Base-by-base conservation (phyloP, 2,797 vertebrate species). In the Macrochelys suwanniensis region DNA sequence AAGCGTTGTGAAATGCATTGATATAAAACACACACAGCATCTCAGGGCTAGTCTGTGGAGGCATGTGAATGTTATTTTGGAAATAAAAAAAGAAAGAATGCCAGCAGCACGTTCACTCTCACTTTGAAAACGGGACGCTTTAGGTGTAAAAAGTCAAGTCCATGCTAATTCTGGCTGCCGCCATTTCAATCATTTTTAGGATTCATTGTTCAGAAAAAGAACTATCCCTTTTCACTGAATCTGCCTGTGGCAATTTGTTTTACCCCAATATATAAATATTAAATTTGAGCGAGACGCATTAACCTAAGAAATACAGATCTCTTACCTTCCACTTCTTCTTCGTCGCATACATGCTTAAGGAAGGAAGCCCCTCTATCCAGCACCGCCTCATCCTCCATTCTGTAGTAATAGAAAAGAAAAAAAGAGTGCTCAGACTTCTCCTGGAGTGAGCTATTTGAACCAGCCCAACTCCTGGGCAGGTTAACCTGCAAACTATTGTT, bases 371-470 rank as follows among this genome's bases (percentile, higher is more conserved):
- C 99, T 95, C 99, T 98, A 98, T 99, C 99, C 99, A 99, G 97
- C 95, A 99, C 99, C 42, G 99, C 99, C 98, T 99, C 99, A 97
- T 99, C 99, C 98, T 99, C 99, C 99, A 99, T 99, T 98, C 99
- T 99, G 97, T 99, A 99, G 98, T 99, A 99, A 98, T 99, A 99
- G 97, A 99, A 99, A 95, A 99, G 98, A 98, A 99, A 99, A 97
- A 99, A 99, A 98, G 99, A 99, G 98, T 99, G 99, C 98, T 99
- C 99, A 99, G 99, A 99, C 98, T 98, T 99, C 97, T 99, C 99
- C 98, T 99, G 99, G 97, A 99, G 98, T 0, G 99, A 99, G 98
- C 98, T 96, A 59, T 98, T 98, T 7, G 99, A 98, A 94, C 98
- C 98, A 95, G 98, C 99, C 97, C 98, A 96, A 96, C 97, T 98